Evolutionary conservation across 1,140 invertebrate species (phyloP), one percentile per base, ranked within the genome.

Genomic region (Manduca sexta): DNA sequence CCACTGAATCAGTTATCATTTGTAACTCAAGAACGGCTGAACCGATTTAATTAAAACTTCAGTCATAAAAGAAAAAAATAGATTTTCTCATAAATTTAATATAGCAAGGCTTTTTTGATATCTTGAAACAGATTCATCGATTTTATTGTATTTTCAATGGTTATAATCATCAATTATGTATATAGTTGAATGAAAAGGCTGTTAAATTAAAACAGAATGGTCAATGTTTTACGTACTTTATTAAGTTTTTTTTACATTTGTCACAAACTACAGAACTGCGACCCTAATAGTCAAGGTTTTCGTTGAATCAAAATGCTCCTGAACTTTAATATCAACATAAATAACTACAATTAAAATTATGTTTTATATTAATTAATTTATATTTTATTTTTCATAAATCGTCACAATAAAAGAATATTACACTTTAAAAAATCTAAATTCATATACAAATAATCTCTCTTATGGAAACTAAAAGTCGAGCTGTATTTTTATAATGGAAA

Each of bases 221-320:
- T n/a, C 34, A 56, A 59, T 18, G 69, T 49, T 69, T 80, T 78
- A 77, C 64, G 69, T 76, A 75, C 62, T 80, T 80, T 84, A 77
- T 79, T 78, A 53, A 65, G 50, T 54, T 64, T 74, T 75, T 74
- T 73, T 70, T 74, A 69, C 58, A 69, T 68, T 74, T 77, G 74
- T 78, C 74, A 83, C 76, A 80, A 83, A 80, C 79, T 81, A 83
- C 77, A 79, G 64, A 68, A 81, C 75, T 77, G 74, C 77, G 76
- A 76, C 68, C 71, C 69, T 75, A 75, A 52, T 54, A 76, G 68
- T 74, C 64, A 70, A 79, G 64, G 68, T 70, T 69, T 67, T 70
- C 63, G 63, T 73, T 78, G 71, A 69, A 80, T 52, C 71, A 74
- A 76, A 74, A 84, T 73, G 75, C 71, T 79, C 68, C 72, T 67